phyloP scores from a whole-genome alignment of 2,113 vertebrate species.

The Nerophis lumbriciformis region DNA sequence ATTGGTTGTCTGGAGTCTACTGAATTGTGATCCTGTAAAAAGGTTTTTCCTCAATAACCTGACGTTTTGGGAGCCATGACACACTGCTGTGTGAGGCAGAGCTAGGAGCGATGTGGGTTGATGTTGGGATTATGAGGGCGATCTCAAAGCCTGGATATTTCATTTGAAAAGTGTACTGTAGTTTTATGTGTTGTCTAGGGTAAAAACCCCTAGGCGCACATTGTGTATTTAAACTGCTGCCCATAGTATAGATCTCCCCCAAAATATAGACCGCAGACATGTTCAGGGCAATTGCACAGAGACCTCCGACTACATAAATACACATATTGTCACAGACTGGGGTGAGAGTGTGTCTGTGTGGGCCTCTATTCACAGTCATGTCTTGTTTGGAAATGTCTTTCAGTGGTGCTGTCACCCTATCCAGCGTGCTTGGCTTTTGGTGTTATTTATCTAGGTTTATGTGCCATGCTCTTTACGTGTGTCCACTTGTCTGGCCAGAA shows the following conservation, averaged over 20 bases:
- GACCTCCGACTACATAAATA: constrained; percentile 19
- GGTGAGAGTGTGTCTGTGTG: constrained; percentile 29
- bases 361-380: constrained; percentile 13
- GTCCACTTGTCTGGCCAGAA: constrained; percentile 45
- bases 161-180: constrained; percentile 63
- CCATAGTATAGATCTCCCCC: constrained; percentile 55
- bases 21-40: constrained; percentile 75
- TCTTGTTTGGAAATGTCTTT: constrained; percentile 64
- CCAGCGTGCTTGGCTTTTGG: constrained; percentile 21
- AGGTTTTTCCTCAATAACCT: constrained; percentile 81
- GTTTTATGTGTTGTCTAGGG: constrained; percentile 59
- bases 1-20: constrained; percentile 51
- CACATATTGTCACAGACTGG: constrained; percentile 23
- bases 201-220: constrained; percentile 49
- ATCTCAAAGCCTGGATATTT: constrained; percentile 34
- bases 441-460: constrained; percentile 48
- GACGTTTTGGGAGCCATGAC: constrained; percentile 65
- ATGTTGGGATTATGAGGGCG: constrained; percentile 32
- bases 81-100: constrained; percentile 40
- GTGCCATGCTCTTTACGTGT: constrained; percentile 50
- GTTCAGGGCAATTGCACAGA: constrained; percentile 26
- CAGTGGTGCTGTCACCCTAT: constrained; percentile 33
- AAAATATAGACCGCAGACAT: constrained; percentile 38
- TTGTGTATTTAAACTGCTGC: constrained; percentile 62
- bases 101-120: constrained; percentile 35